Evolutionary conservation across 2,113 vertebrate species (phyloP), one percentile per base, ranked within the genome.

Genomic region (Percina caprodes): DNA sequence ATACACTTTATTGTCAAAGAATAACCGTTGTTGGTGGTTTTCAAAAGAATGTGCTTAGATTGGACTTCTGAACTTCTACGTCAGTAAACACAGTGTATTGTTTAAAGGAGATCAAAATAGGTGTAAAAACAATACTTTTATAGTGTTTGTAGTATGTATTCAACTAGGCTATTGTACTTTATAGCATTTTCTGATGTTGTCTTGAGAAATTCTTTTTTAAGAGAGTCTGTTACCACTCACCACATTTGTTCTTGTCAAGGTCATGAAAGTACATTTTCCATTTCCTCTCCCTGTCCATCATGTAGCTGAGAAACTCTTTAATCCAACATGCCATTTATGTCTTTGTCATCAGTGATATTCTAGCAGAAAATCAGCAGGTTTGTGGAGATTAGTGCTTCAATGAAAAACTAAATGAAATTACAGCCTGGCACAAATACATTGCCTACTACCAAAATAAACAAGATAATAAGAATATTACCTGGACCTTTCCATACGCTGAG

Each of bases 181-280:
- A 0, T 5, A 2, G 26, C 13, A 23, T 42, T 80, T 61, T 8
- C 10, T 3, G 19, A 19, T 42, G 51, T 26, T 51, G 69, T 3
- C 8, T 58, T 9, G 8, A 54, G 12, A 23, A 9, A 74, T 7
- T 0, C 13, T n/a, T 26, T 35, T 63, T 30, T 1, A 13, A 55
- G 15, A 0, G 0, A n/a, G 18, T 21, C 39, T 66, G 1, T 49
- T 15, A 58, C 10, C 21, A 89, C 93, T 94, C 84, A 95, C 94
- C 94, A 67, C 94, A 91, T 1, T 94, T 92, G 85, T 95, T 94
- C 83, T 92, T 95, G 86, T 95, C 94, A 90, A 95, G 86, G 59
- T 92, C 83, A 52, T 95, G 77, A 72, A 95, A 95, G 85, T 94
- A 48, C 45, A 95, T 94, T 84, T 93, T 95, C 95, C 95, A 95